Base-by-base conservation (phyloP, 2,888 invertebrate species). In the Meteorus colon region DNA sequence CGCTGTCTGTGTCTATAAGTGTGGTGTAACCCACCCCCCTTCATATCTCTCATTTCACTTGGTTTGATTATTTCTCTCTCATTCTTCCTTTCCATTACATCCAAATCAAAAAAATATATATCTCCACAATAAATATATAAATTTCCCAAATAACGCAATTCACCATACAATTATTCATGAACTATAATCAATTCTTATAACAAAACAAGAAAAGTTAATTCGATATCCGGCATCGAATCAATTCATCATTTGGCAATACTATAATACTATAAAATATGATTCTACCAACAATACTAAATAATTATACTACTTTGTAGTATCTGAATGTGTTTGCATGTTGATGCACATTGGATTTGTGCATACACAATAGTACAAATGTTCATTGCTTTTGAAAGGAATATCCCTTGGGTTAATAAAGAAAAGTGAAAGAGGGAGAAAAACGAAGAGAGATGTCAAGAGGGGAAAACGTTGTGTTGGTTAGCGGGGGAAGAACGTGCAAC, bases 11-110 rank as follows among this genome's bases (percentile, higher is more conserved):
- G 5, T 19, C 2, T 55, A 19, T 55, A 55, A n/a, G 55, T 55
- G 74, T 75, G 73, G 73, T 72, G 62, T n/a, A 70, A 70, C 55
- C n/a, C 55, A 12, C 55, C 34, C 62, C 3, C 4, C 27, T 29
- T 62, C 27, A 62, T 62, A 29, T 65, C 4, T 65, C 12, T 65
- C 31, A 63, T 63, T 63, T 63, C n/a, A 29, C 63, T 29, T 31
- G 5, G 48, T 55, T 55, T n/a, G 27, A 12, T 4, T 29, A 29
- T 31, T 29, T 12, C 62, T 62, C 29, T 29, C 2, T 31, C 66
- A 31, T 73, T 27, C 34, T 67, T 3, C 2, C n/a, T 55, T 6
- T 19, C 55, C 10, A 73, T 67, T 67, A 67, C 59, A 41, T 67
- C 8, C 2, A 55, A 55, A 24, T 24, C 6, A 24, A 31, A 72